A percentile compares a stretch with the other conserved stretches of the same genome.
These are phyloP conservation scores for Acleris cristana DNA, from an alignment of 2,888 invertebrate species.

Conservation along the genomic window DNA sequence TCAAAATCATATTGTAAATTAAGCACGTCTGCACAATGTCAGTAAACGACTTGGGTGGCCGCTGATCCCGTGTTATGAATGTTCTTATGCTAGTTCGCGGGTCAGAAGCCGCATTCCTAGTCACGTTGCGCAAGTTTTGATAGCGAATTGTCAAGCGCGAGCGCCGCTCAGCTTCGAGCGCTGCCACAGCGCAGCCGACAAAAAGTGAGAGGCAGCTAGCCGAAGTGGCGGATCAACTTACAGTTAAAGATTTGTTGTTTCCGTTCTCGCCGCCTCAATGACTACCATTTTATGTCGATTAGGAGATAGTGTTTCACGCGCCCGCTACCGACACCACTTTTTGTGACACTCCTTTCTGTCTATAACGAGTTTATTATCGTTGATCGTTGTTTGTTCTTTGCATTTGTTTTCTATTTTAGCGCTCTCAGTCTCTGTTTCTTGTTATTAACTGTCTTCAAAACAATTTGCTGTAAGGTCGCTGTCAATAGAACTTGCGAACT, in stretches of 20 bases:
- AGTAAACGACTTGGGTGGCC: conserved; percentile 71
- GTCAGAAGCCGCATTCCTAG: conserved; percentile 71
- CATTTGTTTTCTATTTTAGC: conserved; percentile 51
- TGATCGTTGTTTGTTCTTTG: conserved; percentile 66
- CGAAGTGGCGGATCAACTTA: conserved; percentile 68
- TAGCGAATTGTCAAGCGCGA: conserved; percentile 69
- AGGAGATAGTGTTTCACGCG: conserved; percentile 81
- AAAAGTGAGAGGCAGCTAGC: conserved; percentile 73
- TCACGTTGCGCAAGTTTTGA: conserved; percentile 60
- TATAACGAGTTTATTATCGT: conserved; percentile 78
- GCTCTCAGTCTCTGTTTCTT: conserved; percentile 56
- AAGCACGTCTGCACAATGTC: conserved; percentile 55
- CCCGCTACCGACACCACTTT: conserved; percentile 80
- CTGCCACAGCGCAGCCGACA: conserved; percentile 57
- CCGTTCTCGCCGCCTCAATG: conserved; percentile 80
- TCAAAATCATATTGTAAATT: conserved; percentile 72
- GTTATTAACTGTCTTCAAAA: conserved; percentile 41
- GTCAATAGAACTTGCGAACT: too few species aligned
- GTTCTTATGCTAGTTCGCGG: conserved; percentile 63
- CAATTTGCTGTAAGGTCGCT: too few species aligned
- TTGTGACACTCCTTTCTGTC: conserved; percentile 76
- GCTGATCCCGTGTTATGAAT: conserved; percentile 61
- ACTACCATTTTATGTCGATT: conserved; percentile 83
- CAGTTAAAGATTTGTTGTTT: conserved; percentile 79
- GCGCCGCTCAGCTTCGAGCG: conserved; percentile 48